Conservation (phyloP, 2,888 invertebrate species). For the Hirtodrosophila confusa region DNA sequence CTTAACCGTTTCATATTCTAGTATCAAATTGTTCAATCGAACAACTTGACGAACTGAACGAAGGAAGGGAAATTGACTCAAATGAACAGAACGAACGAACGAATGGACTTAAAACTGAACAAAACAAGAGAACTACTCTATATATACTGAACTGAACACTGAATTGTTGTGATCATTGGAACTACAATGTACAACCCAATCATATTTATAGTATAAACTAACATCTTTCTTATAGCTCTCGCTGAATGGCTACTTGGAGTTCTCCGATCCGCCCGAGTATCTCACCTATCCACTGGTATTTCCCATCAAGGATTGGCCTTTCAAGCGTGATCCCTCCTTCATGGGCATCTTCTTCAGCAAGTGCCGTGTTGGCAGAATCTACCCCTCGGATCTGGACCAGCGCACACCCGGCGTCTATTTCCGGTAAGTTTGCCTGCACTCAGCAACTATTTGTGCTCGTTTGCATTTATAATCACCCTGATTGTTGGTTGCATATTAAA, state of each 20-base stretch:
- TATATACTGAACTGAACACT: too few relatives aligned
- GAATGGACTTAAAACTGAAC: too few relatives aligned
- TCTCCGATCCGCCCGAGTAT: slow-evolving; percentile 95
- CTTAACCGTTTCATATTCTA: too few relatives aligned
- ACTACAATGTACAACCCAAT: too few relatives aligned
- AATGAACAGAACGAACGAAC: too few relatives aligned
- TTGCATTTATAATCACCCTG: slow-evolving; percentile 45
- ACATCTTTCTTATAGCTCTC: slow-evolving; percentile 86
- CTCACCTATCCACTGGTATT: slow-evolving; percentile 94
- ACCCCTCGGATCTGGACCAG: slow-evolving; percentile 90
- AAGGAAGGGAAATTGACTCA: too few relatives aligned
- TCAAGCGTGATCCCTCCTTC: slow-evolving; percentile 94
- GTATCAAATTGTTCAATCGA: too few relatives aligned
- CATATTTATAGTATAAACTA: too few relatives aligned
- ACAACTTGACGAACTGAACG: too few relatives aligned
- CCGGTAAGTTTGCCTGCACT: slow-evolving; percentile 84
- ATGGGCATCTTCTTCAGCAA: slow-evolving; percentile 97
- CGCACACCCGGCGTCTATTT: slow-evolving; percentile 93
- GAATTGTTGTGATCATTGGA: too few relatives aligned
- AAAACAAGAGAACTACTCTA: too few relatives aligned
- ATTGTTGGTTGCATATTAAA: slow-evolving; percentile 56
- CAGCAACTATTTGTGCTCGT: slow-evolving; percentile 10
- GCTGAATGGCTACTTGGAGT: slow-evolving; percentile 93
- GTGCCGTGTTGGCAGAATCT: slow-evolving; percentile 90
- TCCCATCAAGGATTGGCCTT: slow-evolving; percentile 94